Evolutionary conservation across 37 sponge, comb jelly and placozoan genomes (phyloP), one percentile per base, ranked within the genome.

Genomic region (Cliona cf. orientalis): DNA sequence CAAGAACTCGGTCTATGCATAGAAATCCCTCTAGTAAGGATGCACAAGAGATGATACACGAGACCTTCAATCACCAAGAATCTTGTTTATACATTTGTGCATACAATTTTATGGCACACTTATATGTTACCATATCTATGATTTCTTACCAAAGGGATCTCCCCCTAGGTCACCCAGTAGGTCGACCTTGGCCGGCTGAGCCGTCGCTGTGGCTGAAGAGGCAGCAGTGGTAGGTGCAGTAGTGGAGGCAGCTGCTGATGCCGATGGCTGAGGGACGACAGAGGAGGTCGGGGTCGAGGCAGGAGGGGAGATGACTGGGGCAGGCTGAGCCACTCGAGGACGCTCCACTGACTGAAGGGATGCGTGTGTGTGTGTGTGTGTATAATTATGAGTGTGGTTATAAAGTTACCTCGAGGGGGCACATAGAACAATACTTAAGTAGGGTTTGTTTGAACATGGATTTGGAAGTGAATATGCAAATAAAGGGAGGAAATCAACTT

Each of bases 81-180:
- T n/a, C n/a, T n/a, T n/a, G n/a, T n/a, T n/a, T n/a, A n/a, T n/a
- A n/a, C n/a, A n/a, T n/a, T n/a, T n/a, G n/a, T n/a, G n/a, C n/a
- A n/a, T n/a, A n/a, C 64, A 62, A 23, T 23, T n/a, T 31, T 23
- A n/a, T 62, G 6, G 6, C 25, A 26, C 64, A 6, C 64, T n/a
- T 6, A 23, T 7, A n/a, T 7, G 25, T 31, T 28, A 9, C 64
- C 25, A n/a, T 31, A 62, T 41, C 39, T n/a, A n/a, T n/a, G n/a
- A n/a, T n/a, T n/a, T 33, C 40, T 68, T 41, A 71, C 86, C 86
- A 71, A 85, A 85, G 31, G 82, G 82, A 40, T 89, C 80, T 25
- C 44, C 53, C 22, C 60, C 44, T 22, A 68, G 58, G 23, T 44
- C 73, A 25, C 72, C 72, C 11, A 79, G 58, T 21, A 67, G 80